Percentiles rank a stretch among this genome's conserved stretches.
Evolutionary conservation across 2,797 vertebrate species (phyloP).

Genomic region (Pipistrellus pipistrellus): DNA sequence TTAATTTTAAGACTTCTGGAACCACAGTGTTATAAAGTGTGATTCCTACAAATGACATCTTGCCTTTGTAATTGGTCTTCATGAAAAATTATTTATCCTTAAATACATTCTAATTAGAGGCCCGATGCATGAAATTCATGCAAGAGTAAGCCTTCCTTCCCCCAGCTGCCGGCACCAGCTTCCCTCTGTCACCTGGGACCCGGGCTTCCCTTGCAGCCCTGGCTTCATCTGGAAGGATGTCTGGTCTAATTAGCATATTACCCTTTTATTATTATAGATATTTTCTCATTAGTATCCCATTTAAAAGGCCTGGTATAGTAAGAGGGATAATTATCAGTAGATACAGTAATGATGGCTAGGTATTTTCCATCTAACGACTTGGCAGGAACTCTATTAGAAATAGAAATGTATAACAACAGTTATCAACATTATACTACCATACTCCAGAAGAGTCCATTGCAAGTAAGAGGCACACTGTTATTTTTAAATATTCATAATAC

Average conservation of each 20-base stretch:
- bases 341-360: background rate
- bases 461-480: background rate
- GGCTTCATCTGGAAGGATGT: too few relatives aligned
- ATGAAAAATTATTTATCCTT: constrained; percentile 25
- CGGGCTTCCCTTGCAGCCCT: too few relatives aligned
- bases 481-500: constrained; percentile 29
- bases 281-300: background rate
- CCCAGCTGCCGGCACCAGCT: too few relatives aligned
- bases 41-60: background rate
- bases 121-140: too few relatives aligned
- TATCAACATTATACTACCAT: background rate
- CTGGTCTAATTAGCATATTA: too few relatives aligned
- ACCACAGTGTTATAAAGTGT: background rate
- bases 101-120: background rate
- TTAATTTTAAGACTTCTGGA: constrained; percentile 19
- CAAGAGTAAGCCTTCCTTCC: too few relatives aligned
- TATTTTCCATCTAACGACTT: background rate
- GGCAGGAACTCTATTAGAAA: background rate
- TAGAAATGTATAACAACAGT: background rate
- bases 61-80: constrained; percentile 22
- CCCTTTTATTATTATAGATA: background rate
- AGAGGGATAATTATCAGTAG: background rate
- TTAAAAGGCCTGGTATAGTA: background rate
- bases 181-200: too few relatives aligned
- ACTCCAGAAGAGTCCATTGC: constrained; percentile 9